Evolutionary conservation across 2,113 vertebrate genomes (phyloP).

Genomic region (Ptychochromis oligacanthus): DNA sequence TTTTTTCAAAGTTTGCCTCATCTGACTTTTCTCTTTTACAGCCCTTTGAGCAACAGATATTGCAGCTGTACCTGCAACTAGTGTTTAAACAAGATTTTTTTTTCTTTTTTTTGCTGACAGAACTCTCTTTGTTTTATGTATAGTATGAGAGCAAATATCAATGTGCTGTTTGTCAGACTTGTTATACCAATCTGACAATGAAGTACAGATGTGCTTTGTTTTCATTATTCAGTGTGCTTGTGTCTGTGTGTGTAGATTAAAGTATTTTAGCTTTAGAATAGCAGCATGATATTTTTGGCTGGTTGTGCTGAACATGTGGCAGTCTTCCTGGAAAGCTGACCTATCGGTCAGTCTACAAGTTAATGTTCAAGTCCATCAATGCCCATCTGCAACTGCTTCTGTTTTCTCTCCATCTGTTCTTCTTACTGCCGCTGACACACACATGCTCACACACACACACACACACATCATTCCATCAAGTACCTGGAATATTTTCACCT

Average conservation of each 20-base stretch:
- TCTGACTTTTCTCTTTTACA: neutral
- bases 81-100: neutral
- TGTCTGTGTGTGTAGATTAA: neutral
- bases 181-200: neutral
- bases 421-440: neutral
- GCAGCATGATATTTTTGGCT: conserved; percentile 52
- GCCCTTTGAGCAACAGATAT: neutral
- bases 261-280: neutral
- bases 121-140: neutral
- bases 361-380: conserved; percentile 52
- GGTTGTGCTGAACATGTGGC: conserved; percentile 61
- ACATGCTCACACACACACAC: neutral
- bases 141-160: conserved; percentile 1
- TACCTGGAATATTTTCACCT: conserved; percentile 28
- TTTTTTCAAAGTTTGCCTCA: neutral
- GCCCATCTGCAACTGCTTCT: conserved; percentile 58
- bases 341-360: conserved; percentile 49
- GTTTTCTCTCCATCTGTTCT: conserved; percentile 66
- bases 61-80: neutral
- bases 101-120: neutral
- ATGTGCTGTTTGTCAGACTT: neutral
- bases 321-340: conserved; percentile 52
- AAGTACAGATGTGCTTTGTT: neutral
- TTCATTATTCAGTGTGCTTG: neutral
- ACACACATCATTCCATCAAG: conserved; percentile 33